Evolutionary conservation across 2,888 invertebrate genomes (phyloP), one percentile per base, ranked within the genome.

Genomic region (Willowsia nigromaculata): DNA sequence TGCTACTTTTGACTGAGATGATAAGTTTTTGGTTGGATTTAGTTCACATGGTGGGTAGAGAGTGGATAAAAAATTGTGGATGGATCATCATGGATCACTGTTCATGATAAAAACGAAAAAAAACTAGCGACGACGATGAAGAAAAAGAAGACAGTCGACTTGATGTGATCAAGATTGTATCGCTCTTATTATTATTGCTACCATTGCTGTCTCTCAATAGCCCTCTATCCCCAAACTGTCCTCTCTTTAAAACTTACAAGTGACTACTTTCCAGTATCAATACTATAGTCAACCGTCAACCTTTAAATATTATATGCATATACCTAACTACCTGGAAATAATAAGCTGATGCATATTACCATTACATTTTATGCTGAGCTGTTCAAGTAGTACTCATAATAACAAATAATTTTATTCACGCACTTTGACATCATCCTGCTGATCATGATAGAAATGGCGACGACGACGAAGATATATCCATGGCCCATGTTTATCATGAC

Each of bases 111-210:
- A 43, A n/a, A n/a, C n/a, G n/a, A n/a, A n/a, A n/a, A 68, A 50
- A 33, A 25, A 68, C 5, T 65, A 43, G 2, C 22, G 50, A 83
- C 81, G 25, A 84, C n/a, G 65, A 65, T 3, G 56, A n/a, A 30
- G 56, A 56, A 30, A 37, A 56, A 30, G n/a, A 83, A 43, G 83
- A 83, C n/a, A 30, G 84, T 83, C 50, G 83, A 53, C 50, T 84
- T 68, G 68, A 43, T 50, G 50, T 83, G 71, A 85, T 86, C 74
- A 27, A 68, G 86, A 86, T 86, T 43, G 62, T 86, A 86, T 86
- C 86, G 56, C 30, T 53, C 18, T 30, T 50, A 1, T 27, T 40
- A 50, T 59, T 68, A 83, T 68, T 83, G n/a, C 5, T 82, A 85
- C 76, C 76, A 74, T 62, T 76, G 43, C 74, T 76, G n/a, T n/a